phyloP scores from a whole-genome alignment of 2,888 invertebrate species.

The Baronia brevicornis region DNA sequence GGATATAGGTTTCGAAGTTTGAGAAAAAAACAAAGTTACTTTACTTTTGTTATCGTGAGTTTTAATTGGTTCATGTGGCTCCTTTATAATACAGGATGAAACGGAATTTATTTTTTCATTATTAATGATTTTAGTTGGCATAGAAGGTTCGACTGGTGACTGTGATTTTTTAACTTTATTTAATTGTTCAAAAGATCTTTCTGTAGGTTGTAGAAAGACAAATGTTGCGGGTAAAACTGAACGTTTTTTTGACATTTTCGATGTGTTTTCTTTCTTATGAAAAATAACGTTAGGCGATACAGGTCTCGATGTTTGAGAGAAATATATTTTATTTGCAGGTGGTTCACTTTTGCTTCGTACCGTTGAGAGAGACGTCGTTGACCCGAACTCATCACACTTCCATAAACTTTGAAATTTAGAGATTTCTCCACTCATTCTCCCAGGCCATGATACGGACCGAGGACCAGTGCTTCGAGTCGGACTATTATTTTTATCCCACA shows the following conservation, averaged over 20 bases:
- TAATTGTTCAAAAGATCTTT: conserved; percentile 58
- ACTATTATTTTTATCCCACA: conserved; percentile 75
- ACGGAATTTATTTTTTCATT: conserved; percentile 55
- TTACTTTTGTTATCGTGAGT: conserved; percentile 32
- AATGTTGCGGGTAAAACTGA: conserved; percentile 46
- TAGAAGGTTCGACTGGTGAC: conserved; percentile 28
- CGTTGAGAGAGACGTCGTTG: conserved; percentile 62
- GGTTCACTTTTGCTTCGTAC: conserved; percentile 80
- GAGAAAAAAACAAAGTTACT: conserved; percentile 50
- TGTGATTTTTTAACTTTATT: conserved; percentile 28
- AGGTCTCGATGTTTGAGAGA: conserved; percentile 67
- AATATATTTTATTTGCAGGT: conserved; percentile 69
- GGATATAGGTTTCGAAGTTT: conserved; percentile 59
- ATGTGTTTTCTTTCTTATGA: conserved; percentile 46
- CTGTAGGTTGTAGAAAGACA: conserved; percentile 49
- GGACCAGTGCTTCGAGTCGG: conserved; percentile 73
- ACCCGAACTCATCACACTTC: conserved; percentile 57
- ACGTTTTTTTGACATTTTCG: conserved; percentile 31
- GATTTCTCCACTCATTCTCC: conserved; percentile 70
- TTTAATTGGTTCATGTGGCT: conserved; percentile 18
- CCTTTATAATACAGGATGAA: conserved; percentile 38
- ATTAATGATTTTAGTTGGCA: conserved; percentile 50
- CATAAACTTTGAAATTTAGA: conserved; percentile 66
- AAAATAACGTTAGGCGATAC: conserved; percentile 58
- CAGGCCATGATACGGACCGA: conserved; percentile 76